Conservation (phyloP, 2,797 vertebrate species). For the Megalops cyprinoides region DNA sequence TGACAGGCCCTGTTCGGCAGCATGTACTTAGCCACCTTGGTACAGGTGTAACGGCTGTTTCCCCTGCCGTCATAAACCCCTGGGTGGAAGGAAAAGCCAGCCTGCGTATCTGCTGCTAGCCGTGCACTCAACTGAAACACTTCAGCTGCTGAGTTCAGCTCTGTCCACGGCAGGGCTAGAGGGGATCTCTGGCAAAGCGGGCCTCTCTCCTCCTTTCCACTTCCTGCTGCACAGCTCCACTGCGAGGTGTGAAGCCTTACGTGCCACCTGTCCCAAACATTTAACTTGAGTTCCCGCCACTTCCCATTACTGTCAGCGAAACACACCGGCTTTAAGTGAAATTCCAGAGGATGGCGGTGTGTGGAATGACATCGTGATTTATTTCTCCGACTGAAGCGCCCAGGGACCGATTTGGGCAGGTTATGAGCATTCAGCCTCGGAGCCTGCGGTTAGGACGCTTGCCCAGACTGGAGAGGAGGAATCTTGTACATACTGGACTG, state of each 20-base stretch:
- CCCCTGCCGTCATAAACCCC: neutral
- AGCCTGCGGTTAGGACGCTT: conserved; percentile 1
- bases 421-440: neutral
- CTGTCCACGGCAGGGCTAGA: neutral
- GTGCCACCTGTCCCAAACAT: neutral
- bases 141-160: neutral
- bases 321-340: neutral
- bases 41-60: neutral
- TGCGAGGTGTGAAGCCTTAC: neutral
- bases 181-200: neutral
- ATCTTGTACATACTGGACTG: neutral
- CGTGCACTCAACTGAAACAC: neutral
- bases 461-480: neutral
- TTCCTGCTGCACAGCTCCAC: neutral
- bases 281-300: neutral
- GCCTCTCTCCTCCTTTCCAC: neutral
- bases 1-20: neutral
- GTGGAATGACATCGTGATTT: neutral
- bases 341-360: neutral
- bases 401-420: neutral
- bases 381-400: neutral
- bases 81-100: neutral
- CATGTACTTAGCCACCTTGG: neutral
- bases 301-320: neutral
- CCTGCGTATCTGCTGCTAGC: neutral